phyloP scores from a whole-genome alignment of 2,113 vertebrate species.

The Halcyon malimbica region DNA sequence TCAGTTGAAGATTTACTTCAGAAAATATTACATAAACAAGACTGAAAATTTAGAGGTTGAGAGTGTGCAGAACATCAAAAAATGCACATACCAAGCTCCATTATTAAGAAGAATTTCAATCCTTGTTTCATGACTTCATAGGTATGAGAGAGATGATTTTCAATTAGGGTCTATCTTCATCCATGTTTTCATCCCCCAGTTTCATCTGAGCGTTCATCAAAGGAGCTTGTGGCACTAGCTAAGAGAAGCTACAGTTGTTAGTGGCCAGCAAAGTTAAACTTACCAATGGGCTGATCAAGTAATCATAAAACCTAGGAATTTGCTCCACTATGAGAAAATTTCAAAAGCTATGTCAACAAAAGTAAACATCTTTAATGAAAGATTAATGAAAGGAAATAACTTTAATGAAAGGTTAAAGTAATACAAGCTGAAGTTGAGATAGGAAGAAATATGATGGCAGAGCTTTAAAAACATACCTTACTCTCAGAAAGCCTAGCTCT shows the following conservation, averaged over 20 bases:
- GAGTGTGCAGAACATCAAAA: neutral
- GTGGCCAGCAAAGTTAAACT: neutral
- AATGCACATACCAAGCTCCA: neutral
- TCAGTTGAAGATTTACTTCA: neutral
- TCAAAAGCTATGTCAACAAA: rapidly evolving
- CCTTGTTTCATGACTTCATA: neutral
- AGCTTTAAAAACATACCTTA: neutral
- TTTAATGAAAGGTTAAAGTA: neutral
- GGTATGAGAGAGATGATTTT: neutral
- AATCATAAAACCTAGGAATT: neutral
- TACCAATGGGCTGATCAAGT: neutral
- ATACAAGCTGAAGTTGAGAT: neutral
- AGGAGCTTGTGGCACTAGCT: neutral
- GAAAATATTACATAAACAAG: neutral
- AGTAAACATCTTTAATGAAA: neutral
- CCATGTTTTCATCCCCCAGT: neutral
- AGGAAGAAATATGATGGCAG: neutral
- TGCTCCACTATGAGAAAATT: neutral
- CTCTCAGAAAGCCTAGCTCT: neutral
- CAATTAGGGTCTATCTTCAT: neutral
- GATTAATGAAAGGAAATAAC: neutral
- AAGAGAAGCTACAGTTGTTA: neutral
- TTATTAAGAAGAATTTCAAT: neutral
- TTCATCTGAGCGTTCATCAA: neutral
- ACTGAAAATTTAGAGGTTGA: neutral